These are phyloP conservation scores for Speoplatyrhinus poulsoni DNA, from an alignment of 2,113 vertebrate genomes.

Conservation along the genomic window DNA sequence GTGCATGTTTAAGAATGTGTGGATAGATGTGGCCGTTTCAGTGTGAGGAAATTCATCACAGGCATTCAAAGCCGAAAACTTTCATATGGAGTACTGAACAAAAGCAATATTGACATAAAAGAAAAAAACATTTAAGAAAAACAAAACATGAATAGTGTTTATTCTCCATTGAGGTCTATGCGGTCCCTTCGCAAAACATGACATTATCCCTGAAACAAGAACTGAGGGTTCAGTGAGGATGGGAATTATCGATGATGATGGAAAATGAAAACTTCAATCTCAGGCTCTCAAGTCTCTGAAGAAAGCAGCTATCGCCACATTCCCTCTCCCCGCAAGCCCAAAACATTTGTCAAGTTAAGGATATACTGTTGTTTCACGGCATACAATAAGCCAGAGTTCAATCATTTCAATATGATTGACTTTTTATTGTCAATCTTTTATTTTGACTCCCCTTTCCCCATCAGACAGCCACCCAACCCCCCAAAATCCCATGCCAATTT, in stretches of 20 bases:
- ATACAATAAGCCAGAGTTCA: constrained; percentile 56
- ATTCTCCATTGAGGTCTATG: constrained; percentile 68
- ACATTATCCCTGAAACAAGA: constrained; percentile 73
- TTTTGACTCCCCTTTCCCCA: constrained; percentile 60
- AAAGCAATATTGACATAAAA: constrained; percentile 31
- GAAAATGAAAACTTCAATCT: constrained; percentile 54
- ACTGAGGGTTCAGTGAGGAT: constrained; percentile 47
- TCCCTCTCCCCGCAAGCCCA: constrained; percentile 62
- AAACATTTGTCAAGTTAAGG: constrained; percentile 68
- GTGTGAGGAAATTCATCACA: constrained; percentile 40
- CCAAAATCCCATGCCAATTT: constrained; percentile 54
- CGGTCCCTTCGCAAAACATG: constrained; percentile 62
- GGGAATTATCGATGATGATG: constrained; percentile 52
- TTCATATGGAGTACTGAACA: constrained; percentile 42
- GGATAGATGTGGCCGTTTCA: constrained; percentile 26
- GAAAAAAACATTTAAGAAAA: constrained; percentile 26
- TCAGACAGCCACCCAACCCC: constrained; percentile 42
- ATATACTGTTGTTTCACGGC: constrained; percentile 65
- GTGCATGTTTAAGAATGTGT: constrained; percentile 20
- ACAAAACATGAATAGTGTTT: constrained; percentile 65
- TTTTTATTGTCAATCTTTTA: constrained; percentile 65
- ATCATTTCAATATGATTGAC: constrained; percentile 65
- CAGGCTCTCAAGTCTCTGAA: constrained; percentile 65
- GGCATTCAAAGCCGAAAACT: constrained; percentile 53
- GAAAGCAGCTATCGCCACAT: constrained; percentile 63